Base-by-base conservation (phyloP, 2,888 invertebrate species). In the Orthosia gothica region DNA sequence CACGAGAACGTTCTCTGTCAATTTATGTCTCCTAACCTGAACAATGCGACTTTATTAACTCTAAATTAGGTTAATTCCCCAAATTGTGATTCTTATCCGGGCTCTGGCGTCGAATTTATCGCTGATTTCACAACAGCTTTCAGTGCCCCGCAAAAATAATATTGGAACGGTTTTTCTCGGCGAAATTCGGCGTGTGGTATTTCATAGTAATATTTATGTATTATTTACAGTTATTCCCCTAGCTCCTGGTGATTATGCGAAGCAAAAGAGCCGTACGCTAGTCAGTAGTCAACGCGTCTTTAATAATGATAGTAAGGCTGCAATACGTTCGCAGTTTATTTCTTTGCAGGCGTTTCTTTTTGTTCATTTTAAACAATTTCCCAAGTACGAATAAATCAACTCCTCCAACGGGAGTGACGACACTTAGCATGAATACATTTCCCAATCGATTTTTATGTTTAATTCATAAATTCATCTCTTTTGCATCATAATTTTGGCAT, bases 371-470 rank as follows among this genome's bases (percentile, higher is more conserved):
- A 68, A 73, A 76, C 59, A 75, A 87, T 89, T 89, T 89, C 76
- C 86, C 86, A 82, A 88, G 54, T 85, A 83, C 75, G 89, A 91
- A 91, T 91, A 89, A 80, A 90, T 92, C 88, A 87, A 77, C 47
- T 85, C 82, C 84, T 85, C 78, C 82, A 61, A 47, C 68, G 68
- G 72, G 72, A 89, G 81, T 81, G 81, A 84, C 86, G 85, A 86
- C 83, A 85, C 72, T 82, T 67, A 77, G 72, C 81, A 88, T 88
- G 90, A 91, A 91, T 92, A 90, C 75, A 89, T 87, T 90, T 87
- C 85, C 82, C 82, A 87, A 88, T 87, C 82, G 82, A 82, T 82
- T 77, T 82, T 69, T 74, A 90, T 92, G 89, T 89, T 89, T 92
- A 89, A 92, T 92, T 91, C 91, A 92, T 89, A 78, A 84, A 85